Conservation (phyloP, 2,113 vertebrate species). For the Podocnemis expansa region DNA sequence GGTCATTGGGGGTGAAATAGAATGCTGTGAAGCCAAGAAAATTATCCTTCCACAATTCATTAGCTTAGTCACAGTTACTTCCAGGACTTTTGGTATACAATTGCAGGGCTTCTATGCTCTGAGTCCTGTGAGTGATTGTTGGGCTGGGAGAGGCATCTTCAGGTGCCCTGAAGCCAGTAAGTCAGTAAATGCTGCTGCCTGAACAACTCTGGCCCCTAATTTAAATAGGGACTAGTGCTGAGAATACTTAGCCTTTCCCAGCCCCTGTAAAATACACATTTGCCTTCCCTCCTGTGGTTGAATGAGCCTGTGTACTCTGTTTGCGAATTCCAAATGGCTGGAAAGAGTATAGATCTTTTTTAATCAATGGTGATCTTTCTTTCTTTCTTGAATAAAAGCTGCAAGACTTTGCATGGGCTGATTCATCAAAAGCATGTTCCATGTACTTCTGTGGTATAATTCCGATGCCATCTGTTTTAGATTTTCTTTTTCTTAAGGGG, state of each 20-base stretch:
- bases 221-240: not conserved
- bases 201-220: not conserved
- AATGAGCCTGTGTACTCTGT: not conserved
- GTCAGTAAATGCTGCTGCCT: not conserved
- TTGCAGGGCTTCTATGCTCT: not conserved
- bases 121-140: not conserved
- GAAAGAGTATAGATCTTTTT: not conserved
- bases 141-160: constrained; percentile 5
- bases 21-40: constrained; percentile 56
- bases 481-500: constrained; percentile 28
- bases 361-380: not conserved
- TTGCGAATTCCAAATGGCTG: not conserved
- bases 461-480: not conserved
- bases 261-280: not conserved
- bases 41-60: constrained; percentile 66
- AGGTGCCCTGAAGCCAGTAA: constrained; percentile 8
- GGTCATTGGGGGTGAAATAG: constrained; percentile 75
- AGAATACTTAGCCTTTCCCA: constrained; percentile 19
- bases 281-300: accelerated
- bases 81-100: not conserved
- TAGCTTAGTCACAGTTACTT: constrained; percentile 65
- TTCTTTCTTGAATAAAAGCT: constrained; percentile 13
- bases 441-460: not conserved
- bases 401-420: not conserved
- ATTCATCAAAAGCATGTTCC: not conserved